Base-by-base conservation (phyloP, 2,797 vertebrate species). In the Gymnoscopelus braueri region DNA sequence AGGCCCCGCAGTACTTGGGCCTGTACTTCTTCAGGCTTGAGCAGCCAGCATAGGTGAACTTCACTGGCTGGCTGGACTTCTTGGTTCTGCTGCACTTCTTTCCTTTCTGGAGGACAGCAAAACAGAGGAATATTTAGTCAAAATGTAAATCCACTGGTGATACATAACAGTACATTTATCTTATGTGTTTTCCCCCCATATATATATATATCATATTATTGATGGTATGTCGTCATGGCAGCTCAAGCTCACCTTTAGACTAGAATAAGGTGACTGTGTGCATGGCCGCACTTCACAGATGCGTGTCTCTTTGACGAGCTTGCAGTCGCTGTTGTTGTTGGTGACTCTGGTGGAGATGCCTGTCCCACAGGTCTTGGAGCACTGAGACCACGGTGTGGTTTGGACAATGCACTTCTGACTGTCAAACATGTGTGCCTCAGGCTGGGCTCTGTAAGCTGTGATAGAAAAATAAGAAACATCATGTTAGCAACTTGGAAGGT, bases 251-350 rank as follows among this genome's bases (percentile, higher is more conserved):
- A 99, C 98, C 95, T 98, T 99, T 48, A 98, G 91, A 82, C 93
- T 97, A 74, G 95, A 91, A 79, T 96, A 95, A 73, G 87, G 81
- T 0, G 93, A 93, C 88, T 97, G 96, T 61, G 95, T 95, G 91
- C 98, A 99, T 13, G 96, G 97, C 56, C 97, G 95, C 84, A 99
- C 95, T 93, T 98, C 96, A 71, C 98, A 99, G 89, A 99, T 95
- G 68, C 97, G 91, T 8, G 95, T 96, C 92, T 99, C 98, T 87
- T 97, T 97, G 79, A 96, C 92, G 87, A 99, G 93, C 82, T 95
- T 97, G 93, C 97, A 99, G 71, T 98, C 95, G 0, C 83, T 86
- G 84, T 99, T 99, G 92, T 98, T 94, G 0, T 98, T 99, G 92
- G 97, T 99, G 79, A 99, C 95, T 71, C 97, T 94, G 24, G 96